Evolutionary conservation across 2,113 vertebrate species (phyloP), one percentile per base, ranked within the genome.

Genomic region (Penelope pileata): DNA sequence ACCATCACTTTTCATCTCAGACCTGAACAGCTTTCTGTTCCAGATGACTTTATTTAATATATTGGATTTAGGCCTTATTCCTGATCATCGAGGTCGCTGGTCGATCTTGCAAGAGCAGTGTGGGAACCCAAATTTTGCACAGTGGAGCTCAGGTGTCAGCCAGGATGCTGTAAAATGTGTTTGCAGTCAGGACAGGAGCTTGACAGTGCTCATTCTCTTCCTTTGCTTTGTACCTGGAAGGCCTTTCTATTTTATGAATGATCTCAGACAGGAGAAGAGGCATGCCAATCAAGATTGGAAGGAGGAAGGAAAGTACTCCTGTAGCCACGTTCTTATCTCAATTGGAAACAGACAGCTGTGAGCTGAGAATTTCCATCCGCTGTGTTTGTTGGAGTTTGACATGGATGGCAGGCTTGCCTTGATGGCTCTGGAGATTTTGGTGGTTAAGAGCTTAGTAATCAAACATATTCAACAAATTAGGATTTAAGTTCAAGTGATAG

Each of bases 91-190:
- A 64, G 6, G 43, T 30, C 64, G 47, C 34, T 93, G 36, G 30
- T 77, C 85, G 19, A 21, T 43, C n/a, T 60, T 24, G 80, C 62
- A 58, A 36, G 22, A 85, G 26, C 2, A 1, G 27, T 42, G 17
- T 48, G n/a, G 18, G 54, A 86, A 29, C 16, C 7, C 48, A 63
- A 15, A 16, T 23, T 76, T 79, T 56, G 70, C 36, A 32, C 0
- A 1, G 2, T 1, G 2, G 30, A 30, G 3, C 27, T 76, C 0
- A 1, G 8, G 6, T 32, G 36, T 70, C 67, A 59, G 10, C 22
- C 29, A 83, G 30, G 23, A 30, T 66, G 19, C 54, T 80, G 12
- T 53, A 50, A 58, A 77, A 80, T 59, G 10, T 36, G n/a, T 40
- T 76, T 27, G 10, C 5, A 45, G 19, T 10, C 3, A 6, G 51